Percentiles rank a stretch among this genome's conserved stretches.
Conservation (phyloP, 2,113 vertebrate genomes). For the Strix aluco region DNA sequence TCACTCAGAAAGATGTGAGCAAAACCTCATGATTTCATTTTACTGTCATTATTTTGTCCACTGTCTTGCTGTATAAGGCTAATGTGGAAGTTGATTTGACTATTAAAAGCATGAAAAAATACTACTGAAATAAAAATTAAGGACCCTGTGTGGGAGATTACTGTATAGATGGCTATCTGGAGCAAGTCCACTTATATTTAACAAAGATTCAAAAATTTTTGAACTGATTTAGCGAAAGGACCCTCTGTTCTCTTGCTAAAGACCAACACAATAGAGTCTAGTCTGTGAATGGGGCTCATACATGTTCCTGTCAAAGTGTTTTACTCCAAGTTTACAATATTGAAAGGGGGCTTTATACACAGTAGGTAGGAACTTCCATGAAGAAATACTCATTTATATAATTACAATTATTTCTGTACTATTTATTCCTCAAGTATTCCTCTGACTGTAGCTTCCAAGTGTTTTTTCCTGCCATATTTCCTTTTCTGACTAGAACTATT, state of each 20-base stretch:
- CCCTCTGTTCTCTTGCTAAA: background rate
- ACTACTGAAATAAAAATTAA: background rate
- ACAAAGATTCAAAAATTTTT: background rate
- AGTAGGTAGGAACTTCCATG: background rate
- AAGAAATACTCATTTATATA: background rate
- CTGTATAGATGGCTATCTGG: background rate
- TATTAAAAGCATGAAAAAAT: background rate
- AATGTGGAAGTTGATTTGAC: background rate
- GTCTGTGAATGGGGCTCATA: background rate
- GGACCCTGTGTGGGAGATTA: background rate
- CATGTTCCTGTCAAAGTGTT: background rate
- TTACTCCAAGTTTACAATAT: background rate
- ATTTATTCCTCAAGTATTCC: conserved; percentile 9
- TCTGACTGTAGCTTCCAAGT: background rate
- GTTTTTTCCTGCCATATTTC: conserved; percentile 49
- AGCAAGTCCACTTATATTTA: background rate
- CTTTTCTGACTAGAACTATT: background rate
- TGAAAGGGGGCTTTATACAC: background rate
- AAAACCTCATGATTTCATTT: background rate
- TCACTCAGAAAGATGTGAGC: background rate
- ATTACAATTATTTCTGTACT: conserved; percentile 6
- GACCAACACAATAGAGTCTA: no score
- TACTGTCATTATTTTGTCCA: background rate
- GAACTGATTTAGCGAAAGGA: background rate
- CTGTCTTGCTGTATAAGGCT: background rate